Percentiles rank a stretch among this genome's conserved stretches.
Conservation (phyloP, 2,797 vertebrate species). For the Enteromius fasciolatus region DNA sequence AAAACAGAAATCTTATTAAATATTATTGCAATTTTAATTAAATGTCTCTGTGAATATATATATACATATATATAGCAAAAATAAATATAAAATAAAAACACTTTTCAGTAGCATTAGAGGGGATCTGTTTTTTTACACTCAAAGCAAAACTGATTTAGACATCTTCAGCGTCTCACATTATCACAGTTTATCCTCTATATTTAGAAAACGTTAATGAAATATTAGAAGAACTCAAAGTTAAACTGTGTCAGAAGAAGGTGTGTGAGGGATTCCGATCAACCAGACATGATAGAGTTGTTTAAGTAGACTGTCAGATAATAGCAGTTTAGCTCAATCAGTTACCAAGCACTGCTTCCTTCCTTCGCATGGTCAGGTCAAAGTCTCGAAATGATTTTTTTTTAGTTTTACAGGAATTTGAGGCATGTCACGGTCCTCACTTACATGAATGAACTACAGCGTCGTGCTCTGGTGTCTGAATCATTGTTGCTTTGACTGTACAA, state of each 20-base stretch:
- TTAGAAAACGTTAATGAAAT: neutral
- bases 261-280: too few species aligned
- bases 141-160: too few species aligned
- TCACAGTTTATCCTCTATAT: neutral
- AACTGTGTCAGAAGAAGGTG: neutral
- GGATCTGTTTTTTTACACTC: neutral
- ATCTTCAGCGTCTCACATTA: too few species aligned
- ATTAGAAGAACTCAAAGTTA: too few species aligned
- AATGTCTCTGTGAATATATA: neutral
- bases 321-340: neutral
- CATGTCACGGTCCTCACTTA: too few species aligned
- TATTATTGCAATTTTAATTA: neutral
- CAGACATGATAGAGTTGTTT: too few species aligned
- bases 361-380: too few species aligned
- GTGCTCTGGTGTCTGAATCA: too few species aligned
- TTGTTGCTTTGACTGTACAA: too few species aligned
- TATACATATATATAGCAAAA: neutral
- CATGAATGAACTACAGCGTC: too few species aligned
- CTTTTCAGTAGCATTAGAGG: neutral
- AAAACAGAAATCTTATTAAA: neutral
- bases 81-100: too few species aligned
- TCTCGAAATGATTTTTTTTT: too few species aligned
- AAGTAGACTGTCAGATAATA: neutral
- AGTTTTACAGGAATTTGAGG: neutral
- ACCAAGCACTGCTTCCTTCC: neutral